Conservation (phyloP, 2,888 invertebrate species). For the Diarsia brunnea region DNA sequence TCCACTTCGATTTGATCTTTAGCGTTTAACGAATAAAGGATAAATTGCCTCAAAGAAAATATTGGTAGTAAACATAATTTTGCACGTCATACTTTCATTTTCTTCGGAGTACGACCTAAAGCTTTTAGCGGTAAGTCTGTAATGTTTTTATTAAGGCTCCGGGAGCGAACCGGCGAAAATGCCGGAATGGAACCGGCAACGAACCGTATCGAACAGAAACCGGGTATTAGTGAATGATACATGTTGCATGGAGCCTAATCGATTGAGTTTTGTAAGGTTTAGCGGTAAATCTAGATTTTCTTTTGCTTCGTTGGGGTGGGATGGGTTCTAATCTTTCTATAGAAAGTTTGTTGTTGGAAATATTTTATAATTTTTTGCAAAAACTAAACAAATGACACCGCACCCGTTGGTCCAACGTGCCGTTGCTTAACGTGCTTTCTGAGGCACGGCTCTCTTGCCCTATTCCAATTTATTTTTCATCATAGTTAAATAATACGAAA, state of each 20-base stretch:
- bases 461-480: too few relatives aligned
- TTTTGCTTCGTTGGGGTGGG: slow-evolving; percentile 1
- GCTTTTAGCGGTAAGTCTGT: slow-evolving; percentile 64
- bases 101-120: slow-evolving; percentile 62
- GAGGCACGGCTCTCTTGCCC: background rate
- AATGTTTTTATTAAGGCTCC: slow-evolving; percentile 65
- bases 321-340: background rate
- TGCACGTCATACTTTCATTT: slow-evolving; percentile 57
- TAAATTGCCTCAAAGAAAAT: slow-evolving; percentile 6
- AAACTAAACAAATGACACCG: background rate
- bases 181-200: slow-evolving; percentile 33
- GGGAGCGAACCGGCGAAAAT: slow-evolving; percentile 38
- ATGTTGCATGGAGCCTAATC: slow-evolving; percentile 38
- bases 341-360: too few relatives aligned
- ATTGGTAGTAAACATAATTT: slow-evolving; percentile 51
- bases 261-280: slow-evolving; percentile 32
- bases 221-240: slow-evolving; percentile 51
- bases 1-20: slow-evolving; percentile 32
- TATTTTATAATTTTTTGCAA: background rate
- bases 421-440: too few relatives aligned
- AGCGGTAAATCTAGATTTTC: background rate
- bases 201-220: slow-evolving; percentile 32
- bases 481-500: too few relatives aligned
- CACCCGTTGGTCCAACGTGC: too few relatives aligned
- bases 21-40: slow-evolving; percentile 18